These are phyloP conservation scores for Pagetopsis macropterus DNA, from an alignment of 2,797 vertebrate species.

Conservation along the genomic window DNA sequence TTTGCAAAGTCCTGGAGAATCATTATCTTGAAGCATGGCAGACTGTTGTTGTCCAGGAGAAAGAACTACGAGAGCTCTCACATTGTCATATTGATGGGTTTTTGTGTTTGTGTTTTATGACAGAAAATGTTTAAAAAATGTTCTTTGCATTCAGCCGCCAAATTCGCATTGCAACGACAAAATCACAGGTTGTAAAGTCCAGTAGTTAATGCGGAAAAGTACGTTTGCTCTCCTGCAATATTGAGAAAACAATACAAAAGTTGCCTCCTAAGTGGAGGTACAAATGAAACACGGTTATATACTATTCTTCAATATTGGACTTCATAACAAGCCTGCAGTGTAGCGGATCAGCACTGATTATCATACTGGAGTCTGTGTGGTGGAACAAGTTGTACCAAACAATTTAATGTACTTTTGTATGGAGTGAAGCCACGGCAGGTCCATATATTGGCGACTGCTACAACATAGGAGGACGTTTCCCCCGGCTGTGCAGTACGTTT, in stretches of 20 bases:
- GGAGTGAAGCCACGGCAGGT: constrained; percentile 50
- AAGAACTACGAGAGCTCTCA: background rate
- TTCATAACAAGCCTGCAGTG: background rate
- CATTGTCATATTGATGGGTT: background rate
- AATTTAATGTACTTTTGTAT: constrained; percentile 65
- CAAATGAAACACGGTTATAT: constrained; percentile 4
- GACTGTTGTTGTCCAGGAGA: background rate
- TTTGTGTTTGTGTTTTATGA: background rate
- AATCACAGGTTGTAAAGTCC: background rate
- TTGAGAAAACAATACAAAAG: constrained; percentile 9
- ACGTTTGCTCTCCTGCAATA: background rate
- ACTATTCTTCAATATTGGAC: background rate
- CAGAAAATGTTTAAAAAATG: background rate
- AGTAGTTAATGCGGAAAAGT: background rate
- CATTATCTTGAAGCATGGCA: constrained; percentile 24
- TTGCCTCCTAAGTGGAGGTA: background rate
- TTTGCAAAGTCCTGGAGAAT: background rate
- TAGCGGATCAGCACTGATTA: constrained; percentile 15
- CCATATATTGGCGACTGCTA: constrained; percentile 41
- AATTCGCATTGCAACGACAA: background rate
- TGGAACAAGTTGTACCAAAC: constrained; percentile 63
- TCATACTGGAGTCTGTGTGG: constrained; percentile 25
- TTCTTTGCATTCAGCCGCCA: background rate
- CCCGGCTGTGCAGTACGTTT: constrained; percentile 69
- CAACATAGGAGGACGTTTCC: constrained; percentile 72